phyloP scores from a whole-genome alignment of 2,113 vertebrate genomes.

The Potamarius usumacintae region DNA sequence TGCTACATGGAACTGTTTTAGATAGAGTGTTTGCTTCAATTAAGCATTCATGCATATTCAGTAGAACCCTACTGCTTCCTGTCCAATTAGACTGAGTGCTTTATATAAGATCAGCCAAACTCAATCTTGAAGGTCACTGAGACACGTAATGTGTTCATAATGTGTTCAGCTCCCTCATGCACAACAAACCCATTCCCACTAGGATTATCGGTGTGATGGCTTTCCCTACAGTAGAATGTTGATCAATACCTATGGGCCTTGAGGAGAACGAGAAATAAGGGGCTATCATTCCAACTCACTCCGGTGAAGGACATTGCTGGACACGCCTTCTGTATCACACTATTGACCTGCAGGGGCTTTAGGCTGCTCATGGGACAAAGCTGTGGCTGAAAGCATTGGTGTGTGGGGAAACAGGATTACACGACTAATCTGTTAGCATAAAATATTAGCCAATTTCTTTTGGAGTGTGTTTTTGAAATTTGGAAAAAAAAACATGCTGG shows the following conservation, averaged over 20 bases:
- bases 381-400: not conserved
- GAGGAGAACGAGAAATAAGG: slow-evolving; percentile 16
- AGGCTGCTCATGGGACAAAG: not conserved
- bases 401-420: not conserved
- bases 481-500: not conserved
- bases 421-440: not conserved
- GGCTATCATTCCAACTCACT: slow-evolving; percentile 23
- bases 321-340: slow-evolving; percentile 1
- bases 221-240: slow-evolving; percentile 38
- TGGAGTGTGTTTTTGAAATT: not conserved
- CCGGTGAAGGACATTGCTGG: not conserved
- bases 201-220: slow-evolving; percentile 42
- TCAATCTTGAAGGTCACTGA: slow-evolving; percentile 56
- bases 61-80: slow-evolving; percentile 22
- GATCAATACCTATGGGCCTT: slow-evolving; percentile 45
- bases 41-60: slow-evolving; percentile 59
- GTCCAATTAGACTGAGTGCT: not conserved
- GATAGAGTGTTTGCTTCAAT: not conserved
- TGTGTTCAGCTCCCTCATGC: slow-evolving; percentile 40
- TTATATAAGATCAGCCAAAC: slow-evolving; percentile 37
- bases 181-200: slow-evolving; percentile 38
- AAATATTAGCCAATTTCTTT: not conserved
- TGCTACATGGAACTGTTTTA: not conserved
- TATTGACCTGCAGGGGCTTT: not conserved
- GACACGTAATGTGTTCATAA: slow-evolving; percentile 55